These are phyloP conservation scores for Orius laevigatus DNA, from an alignment of 1,140 invertebrate genomes.

Conservation along the genomic window DNA sequence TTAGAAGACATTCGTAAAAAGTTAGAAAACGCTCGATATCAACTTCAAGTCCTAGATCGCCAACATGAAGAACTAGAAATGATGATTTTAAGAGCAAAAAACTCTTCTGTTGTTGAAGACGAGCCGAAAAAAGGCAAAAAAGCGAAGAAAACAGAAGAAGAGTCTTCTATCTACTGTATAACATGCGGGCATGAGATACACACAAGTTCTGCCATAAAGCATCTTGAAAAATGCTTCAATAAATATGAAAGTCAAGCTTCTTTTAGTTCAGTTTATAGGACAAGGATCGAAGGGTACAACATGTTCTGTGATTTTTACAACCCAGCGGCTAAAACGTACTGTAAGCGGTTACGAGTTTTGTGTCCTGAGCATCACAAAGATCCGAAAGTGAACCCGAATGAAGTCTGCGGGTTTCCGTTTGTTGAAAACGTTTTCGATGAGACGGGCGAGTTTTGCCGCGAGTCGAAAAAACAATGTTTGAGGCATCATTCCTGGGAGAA, in stretches of 20 bases:
- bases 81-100: conserved; percentile 60
- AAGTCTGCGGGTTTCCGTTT: conserved; percentile 84
- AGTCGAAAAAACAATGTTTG: conserved; percentile 78
- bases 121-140: conserved; percentile 33
- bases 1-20: conserved; percentile 68
- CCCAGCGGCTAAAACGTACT: conserved; percentile 77
- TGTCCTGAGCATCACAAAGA: conserved; percentile 98
- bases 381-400: conserved; percentile 65
- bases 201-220: conserved; percentile 71
- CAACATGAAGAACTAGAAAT: conserved; percentile 59
- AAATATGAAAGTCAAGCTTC: conserved; percentile 96
- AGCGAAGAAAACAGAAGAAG: conserved; percentile 53
- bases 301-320: conserved; percentile 99
- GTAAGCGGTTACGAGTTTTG: conserved; percentile 83
- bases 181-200: conserved; percentile 91
- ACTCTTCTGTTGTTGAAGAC: conserved; percentile 44
- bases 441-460: conserved; percentile 68
- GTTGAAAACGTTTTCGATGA: conserved; percentile 64
- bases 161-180: conserved; percentile 86
- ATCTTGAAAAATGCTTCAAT: conserved; percentile 91
- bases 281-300: conserved; percentile 80
- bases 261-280: conserved; percentile 87
- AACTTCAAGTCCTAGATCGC: conserved; percentile 59
- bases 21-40: conserved; percentile 54
- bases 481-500: conserved; percentile 95